Conservation (phyloP, 1,140 invertebrate genomes). For the Lepidurus couesii region DNA sequence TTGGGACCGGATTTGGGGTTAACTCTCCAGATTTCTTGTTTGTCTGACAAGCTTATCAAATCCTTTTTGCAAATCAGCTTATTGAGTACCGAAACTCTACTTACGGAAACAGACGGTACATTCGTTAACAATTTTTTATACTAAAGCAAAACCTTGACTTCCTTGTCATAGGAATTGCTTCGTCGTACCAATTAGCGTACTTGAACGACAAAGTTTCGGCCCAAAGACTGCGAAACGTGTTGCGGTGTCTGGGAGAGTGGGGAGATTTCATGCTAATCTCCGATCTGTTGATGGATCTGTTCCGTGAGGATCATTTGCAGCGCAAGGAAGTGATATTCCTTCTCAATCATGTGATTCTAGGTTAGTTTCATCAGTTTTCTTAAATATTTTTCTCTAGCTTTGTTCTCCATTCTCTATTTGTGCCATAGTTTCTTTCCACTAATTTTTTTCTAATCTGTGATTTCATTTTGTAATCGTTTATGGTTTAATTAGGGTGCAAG, state of each 20-base stretch:
- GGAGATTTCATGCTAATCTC: neutral
- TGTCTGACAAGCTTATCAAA: neutral
- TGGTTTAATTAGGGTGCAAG: neutral
- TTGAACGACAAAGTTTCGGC: neutral
- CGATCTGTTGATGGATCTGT: neutral
- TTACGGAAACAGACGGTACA: neutral
- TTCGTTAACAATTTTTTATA: neutral
- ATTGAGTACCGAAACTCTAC: neutral
- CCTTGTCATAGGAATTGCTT: neutral
- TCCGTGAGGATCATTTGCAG: neutral
- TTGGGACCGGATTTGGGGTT: neutral
- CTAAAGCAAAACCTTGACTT: neutral
- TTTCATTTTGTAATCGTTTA: neutral
- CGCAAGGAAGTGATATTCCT: neutral
- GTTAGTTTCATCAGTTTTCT: neutral
- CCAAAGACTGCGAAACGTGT: neutral
- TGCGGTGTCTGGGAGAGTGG: neutral
- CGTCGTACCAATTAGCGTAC: neutral
- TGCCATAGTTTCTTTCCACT: neutral
- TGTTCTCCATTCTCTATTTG: neutral
- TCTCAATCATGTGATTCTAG: slow-evolving; percentile 3
- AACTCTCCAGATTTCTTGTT: neutral
- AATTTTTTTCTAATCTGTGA: neutral
- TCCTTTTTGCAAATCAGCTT: neutral
- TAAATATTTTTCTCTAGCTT: neutral